Percentiles rank a stretch among this genome's conserved stretches.
Evolutionary conservation across 2,797 vertebrate genomes (phyloP).

Genomic region (Pelochelys cantorii): DNA sequence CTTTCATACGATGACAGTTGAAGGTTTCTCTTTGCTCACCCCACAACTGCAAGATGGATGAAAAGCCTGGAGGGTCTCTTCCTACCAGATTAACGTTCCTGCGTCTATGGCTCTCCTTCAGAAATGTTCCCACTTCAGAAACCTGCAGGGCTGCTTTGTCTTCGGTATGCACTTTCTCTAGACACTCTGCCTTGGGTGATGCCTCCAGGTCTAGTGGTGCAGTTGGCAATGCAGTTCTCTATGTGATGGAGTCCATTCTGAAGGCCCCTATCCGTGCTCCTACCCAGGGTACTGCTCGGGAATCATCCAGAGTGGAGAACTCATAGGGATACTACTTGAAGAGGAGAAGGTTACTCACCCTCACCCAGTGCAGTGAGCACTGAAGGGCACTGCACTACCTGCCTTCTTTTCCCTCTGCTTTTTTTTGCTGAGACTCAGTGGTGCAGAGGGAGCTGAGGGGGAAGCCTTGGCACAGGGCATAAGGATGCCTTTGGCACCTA

Average conservation of each 20-base stretch:
- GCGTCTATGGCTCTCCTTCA: not conserved
- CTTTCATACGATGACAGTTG: not conserved
- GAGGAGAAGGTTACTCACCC: too few relatives aligned
- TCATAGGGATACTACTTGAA: not conserved
- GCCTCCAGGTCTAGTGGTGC: not conserved
- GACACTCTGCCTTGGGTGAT: not conserved
- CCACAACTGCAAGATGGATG: not conserved
- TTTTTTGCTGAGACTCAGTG: not conserved
- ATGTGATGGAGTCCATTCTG: not conserved
- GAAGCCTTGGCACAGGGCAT: not conserved
- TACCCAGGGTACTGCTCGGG: too few relatives aligned
- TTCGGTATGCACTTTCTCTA: not conserved
- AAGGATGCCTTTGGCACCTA: not conserved
- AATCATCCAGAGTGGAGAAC: too few relatives aligned
- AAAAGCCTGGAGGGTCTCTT: not conserved
- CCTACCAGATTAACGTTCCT: not conserved
- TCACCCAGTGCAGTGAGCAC: not conserved
- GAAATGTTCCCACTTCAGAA: not conserved
- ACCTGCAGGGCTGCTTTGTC: not conserved
- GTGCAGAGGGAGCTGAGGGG: not conserved
- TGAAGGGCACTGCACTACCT: not conserved
- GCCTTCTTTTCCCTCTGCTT: not conserved
- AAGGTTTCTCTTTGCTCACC: not conserved
- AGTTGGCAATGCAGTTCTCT: not conserved
- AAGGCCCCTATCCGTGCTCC: not conserved